Percentiles rank a stretch among this genome's conserved stretches.
Conservation (phyloP, 2,888 invertebrate species). For the Julus scanicus region DNA sequence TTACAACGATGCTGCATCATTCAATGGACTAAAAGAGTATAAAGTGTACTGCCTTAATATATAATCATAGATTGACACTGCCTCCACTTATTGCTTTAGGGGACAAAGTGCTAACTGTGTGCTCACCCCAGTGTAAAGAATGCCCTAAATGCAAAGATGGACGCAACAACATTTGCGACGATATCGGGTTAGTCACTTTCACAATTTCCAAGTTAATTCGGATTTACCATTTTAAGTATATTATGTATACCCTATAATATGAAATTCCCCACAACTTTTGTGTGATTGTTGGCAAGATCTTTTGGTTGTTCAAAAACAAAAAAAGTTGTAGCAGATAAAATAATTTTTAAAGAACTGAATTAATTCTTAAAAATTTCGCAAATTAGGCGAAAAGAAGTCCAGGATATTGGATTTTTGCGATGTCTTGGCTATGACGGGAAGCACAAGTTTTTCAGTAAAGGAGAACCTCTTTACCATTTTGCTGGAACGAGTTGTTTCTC, state of each 20-base stretch:
- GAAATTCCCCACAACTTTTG: too few species aligned
- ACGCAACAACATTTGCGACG: background rate
- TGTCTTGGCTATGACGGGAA: slow-evolving; percentile 20
- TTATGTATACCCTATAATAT: too few species aligned
- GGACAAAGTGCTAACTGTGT: background rate
- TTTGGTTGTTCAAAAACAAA: too few species aligned
- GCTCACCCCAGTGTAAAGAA: background rate
- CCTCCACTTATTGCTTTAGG: background rate
- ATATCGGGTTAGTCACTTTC: background rate
- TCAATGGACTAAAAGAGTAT: too few species aligned
- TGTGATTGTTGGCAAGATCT: too few species aligned
- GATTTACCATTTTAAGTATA: background rate
- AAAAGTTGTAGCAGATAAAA: too few species aligned
- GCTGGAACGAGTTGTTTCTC: slow-evolving; percentile 32
- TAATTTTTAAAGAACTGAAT: too few species aligned
- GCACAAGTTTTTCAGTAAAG: background rate
- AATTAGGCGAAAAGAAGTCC: slow-evolving; percentile 36
- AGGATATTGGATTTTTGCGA: background rate
- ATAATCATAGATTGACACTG: background rate
- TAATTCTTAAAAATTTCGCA: background rate
- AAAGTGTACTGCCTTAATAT: too few species aligned
- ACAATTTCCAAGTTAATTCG: background rate
- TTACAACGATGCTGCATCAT: too few species aligned
- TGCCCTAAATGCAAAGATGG: background rate
- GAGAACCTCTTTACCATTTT: slow-evolving; percentile 15